phyloP scores from a whole-genome alignment of 2,888 invertebrate genomes.

The Agrochola circellaris region DNA sequence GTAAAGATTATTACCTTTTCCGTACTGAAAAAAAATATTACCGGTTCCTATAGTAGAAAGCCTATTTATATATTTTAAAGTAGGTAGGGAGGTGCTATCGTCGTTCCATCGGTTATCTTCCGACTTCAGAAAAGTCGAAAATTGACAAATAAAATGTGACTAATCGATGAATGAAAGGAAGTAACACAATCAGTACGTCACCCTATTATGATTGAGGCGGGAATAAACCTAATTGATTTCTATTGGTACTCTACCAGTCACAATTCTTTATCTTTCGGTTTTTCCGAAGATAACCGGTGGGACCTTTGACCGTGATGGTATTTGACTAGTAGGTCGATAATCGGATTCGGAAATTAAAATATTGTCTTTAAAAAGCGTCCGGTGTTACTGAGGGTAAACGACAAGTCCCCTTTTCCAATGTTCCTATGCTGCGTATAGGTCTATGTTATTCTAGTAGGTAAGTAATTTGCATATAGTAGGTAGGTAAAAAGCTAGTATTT shows the following conservation, averaged over 20 bases:
- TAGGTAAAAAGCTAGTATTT: not conserved
- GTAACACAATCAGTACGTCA: not conserved
- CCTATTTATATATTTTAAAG: too few species aligned
- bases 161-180: not conserved
- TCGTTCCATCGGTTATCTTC: too few species aligned
- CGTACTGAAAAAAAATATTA: too few species aligned
- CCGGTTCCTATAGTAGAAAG: too few species aligned
- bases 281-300: not conserved
- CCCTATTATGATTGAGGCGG: not conserved
- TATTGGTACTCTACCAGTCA: not conserved
- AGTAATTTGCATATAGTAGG: not conserved
- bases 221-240: not conserved
- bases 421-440: not conserved
- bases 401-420: conserved; percentile 14
- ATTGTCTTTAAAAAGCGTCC: too few species aligned
- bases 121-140: too few species aligned
- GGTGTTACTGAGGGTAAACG: not conserved
- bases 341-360: too few species aligned
- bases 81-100: too few species aligned
- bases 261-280: not conserved
- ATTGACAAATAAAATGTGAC: not conserved
- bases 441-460: not conserved
- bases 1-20: too few species aligned
- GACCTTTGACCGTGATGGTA: not conserved
- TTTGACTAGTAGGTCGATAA: not conserved